Conservation (phyloP, 2,797 vertebrate genomes). For the Neoniphon sammara region DNA sequence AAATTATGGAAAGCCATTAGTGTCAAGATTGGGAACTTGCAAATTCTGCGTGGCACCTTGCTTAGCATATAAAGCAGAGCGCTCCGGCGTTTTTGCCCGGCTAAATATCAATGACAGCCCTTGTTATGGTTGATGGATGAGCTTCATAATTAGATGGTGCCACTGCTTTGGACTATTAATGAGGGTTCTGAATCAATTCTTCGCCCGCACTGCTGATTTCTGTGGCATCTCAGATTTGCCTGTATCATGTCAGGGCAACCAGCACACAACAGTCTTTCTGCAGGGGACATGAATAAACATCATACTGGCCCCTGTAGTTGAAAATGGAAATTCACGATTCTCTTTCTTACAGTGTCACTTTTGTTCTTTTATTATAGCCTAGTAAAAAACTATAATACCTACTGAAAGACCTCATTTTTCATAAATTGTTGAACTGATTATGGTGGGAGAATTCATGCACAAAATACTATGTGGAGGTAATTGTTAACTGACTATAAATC, state of each 20-base stretch:
- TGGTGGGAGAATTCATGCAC: slow-evolving; percentile 1
- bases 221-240: slow-evolving; percentile 57
- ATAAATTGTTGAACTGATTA: neutral
- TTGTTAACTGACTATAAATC: slow-evolving; percentile 8
- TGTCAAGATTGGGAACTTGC: slow-evolving; percentile 90
- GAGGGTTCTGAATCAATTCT: slow-evolving; percentile 75
- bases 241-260: slow-evolving; percentile 34
- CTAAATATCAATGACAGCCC: slow-evolving; percentile 92
- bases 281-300: slow-evolving; percentile 62
- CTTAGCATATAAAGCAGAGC: slow-evolving; percentile 92
- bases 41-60: slow-evolving; percentile 88
- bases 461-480: neutral
- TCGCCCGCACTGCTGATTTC: slow-evolving; percentile 52
- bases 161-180: slow-evolving; percentile 82
- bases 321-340: slow-evolving; percentile 35
- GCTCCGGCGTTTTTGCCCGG: slow-evolving; percentile 81
- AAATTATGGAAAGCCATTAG: slow-evolving; percentile 94
- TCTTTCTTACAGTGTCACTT: slow-evolving; percentile 1
- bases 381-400: neutral
- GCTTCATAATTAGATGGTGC: slow-evolving; percentile 89
- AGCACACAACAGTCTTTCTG: slow-evolving; percentile 33
- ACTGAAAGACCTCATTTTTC: neutral
- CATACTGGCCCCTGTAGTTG: slow-evolving; percentile 1
- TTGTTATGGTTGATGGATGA: slow-evolving; percentile 92
- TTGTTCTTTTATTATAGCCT: slow-evolving; percentile 1